Base-by-base conservation (phyloP, 64 coral and sea anemone species). In the Montipora cactus region DNA sequence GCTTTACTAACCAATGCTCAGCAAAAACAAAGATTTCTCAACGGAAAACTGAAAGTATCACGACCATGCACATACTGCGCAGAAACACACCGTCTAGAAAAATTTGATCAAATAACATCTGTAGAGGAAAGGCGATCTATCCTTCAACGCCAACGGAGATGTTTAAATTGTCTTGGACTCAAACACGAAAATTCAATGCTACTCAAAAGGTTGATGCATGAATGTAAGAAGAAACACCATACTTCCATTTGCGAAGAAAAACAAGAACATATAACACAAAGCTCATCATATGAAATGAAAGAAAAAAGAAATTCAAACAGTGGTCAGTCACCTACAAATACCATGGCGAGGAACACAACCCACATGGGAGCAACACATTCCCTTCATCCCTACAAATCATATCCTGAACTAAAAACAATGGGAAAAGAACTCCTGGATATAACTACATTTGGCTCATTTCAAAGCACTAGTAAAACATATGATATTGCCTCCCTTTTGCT, bases 51-150 rank as follows among this genome's bases (percentile, higher is more conserved):
- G 9, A 55, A 55, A 10, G 9, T 10, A 7, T 10, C 52, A 7
- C 5, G 52, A 10, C 52, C 52, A 7, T 55, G 52, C 52, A 55
- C 52, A 10, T 55, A 55, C 52, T 55, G 52, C 9, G 52, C 52
- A 55, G 52, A 10, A 55, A 55, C 52, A 55, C 52, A 55, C 0
- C 52, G 52, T 0, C 52, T 9, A 7, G 52, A 55, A 5, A 55
- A 9, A 19, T 87, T 47, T 37, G 81, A 93, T 59, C 14, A 55
- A 76, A 93, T 93, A 11, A 59, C 52, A 57, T 87, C 83, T 28
- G 19, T 59, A 70, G 91, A 93, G 59, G 79, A 87, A 57, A 55
- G 91, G 16, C 81, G 67, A 79, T 22, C 59, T 68, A 53, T 93
- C 4, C 91, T 80, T 51, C 72, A 87, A 78, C 91, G 59, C 48